These are phyloP conservation scores for Sebastiscus tertius DNA, from an alignment of 2,797 vertebrate genomes.

Conservation along the genomic window DNA sequence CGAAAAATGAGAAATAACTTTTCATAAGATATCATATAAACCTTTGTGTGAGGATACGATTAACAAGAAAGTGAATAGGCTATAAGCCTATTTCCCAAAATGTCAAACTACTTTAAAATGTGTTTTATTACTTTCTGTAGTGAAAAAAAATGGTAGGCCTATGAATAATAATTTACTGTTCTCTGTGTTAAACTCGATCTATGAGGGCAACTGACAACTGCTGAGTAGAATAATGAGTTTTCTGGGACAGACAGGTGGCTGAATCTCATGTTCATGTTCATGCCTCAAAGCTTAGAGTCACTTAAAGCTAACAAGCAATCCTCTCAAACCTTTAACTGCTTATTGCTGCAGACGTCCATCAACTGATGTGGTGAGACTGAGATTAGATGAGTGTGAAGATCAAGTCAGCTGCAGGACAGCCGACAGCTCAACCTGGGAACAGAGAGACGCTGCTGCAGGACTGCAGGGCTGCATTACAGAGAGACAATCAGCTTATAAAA, in stretches of 20 bases:
- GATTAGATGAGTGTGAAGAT: constrained; percentile 12
- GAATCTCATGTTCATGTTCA: neutral
- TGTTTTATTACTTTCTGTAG: too few species aligned
- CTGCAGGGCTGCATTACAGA: constrained; percentile 7
- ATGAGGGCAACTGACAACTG: too few species aligned
- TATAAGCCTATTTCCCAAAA: too few species aligned
- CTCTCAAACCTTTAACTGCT: neutral
- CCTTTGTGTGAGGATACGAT: too few species aligned
- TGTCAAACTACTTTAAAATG: too few species aligned
- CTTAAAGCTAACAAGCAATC: neutral
- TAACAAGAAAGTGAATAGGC: too few species aligned
- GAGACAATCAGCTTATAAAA: constrained; percentile 66
- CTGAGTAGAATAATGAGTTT: too few species aligned
- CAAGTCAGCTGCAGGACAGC: constrained; percentile 9
- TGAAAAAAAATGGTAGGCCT: too few species aligned
- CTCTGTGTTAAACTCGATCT: too few species aligned
- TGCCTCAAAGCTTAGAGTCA: neutral
- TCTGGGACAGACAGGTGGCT: neutral
- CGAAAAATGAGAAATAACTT: too few species aligned
- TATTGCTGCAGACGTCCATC: neutral
- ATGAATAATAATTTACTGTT: too few species aligned
- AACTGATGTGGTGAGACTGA: neutral
- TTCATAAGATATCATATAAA: too few species aligned
- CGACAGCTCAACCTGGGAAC: constrained; percentile 23
- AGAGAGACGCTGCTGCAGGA: constrained; percentile 6